Percentiles rank a stretch among this genome's conserved stretches.
Conservation (phyloP, 2,888 invertebrate species). For the Drosophila cognata region DNA sequence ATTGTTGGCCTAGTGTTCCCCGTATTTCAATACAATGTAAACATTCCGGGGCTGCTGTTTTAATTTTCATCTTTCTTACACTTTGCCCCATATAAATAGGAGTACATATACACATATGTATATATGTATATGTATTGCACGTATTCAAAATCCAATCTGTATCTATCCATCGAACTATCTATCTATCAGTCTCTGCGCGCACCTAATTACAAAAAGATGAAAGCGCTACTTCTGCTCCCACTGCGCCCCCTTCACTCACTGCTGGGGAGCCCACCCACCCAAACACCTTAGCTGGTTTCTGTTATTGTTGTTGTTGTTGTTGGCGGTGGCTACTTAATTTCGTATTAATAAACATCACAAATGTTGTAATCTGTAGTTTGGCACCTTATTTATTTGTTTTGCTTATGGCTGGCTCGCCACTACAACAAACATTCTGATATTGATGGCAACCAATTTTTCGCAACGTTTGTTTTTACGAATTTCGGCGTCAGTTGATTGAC, state of each 20-base stretch:
- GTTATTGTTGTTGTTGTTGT: slow-evolving; percentile 37
- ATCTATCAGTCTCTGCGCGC: slow-evolving; percentile 75
- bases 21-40: slow-evolving; percentile 57
- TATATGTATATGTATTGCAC: not conserved
- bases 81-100: slow-evolving; percentile 48
- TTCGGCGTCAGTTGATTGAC: slow-evolving; percentile 67
- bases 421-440: slow-evolving; percentile 55
- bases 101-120: not conserved
- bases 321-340: slow-evolving; percentile 74
- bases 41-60: slow-evolving; percentile 63
- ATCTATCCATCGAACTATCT: slow-evolving; percentile 62
- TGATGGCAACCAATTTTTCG: slow-evolving; percentile 65
- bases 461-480: slow-evolving; percentile 47
- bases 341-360: slow-evolving; percentile 79
- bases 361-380: slow-evolving; percentile 77
- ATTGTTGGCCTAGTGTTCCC: slow-evolving; percentile 15
- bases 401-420: slow-evolving; percentile 15
- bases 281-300: slow-evolving; percentile 57
- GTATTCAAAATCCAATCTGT: slow-evolving; percentile 63
- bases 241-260: slow-evolving; percentile 2
- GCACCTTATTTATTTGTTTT: slow-evolving; percentile 76
- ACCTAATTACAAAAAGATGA: slow-evolving; percentile 80
- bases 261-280: slow-evolving; percentile 44
- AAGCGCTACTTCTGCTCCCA: slow-evolving; percentile 69
- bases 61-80: slow-evolving; percentile 69